Evolutionary conservation across 2,113 vertebrate genomes (phyloP).

Genomic region (Excalfactoria chinensis): DNA sequence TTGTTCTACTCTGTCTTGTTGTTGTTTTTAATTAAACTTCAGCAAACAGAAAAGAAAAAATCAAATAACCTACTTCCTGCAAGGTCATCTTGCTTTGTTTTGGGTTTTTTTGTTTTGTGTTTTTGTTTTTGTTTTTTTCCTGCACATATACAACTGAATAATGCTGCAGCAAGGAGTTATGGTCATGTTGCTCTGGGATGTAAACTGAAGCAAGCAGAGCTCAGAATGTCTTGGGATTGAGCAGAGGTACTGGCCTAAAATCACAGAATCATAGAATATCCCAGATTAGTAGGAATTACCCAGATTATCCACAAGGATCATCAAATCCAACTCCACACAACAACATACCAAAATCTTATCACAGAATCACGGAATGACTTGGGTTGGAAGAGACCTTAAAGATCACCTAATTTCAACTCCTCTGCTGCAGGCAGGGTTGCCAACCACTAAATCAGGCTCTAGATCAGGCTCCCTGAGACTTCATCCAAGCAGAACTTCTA

Average conservation of each 20-base stretch:
- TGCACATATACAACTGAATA: neutral
- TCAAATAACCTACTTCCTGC: accelerated
- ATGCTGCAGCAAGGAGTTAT: neutral
- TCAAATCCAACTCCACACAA: neutral
- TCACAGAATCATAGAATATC: neutral
- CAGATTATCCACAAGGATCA: neutral
- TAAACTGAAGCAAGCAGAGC: neutral
- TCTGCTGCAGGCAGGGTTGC: no score
- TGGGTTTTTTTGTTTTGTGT: neutral
- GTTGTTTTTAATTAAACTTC: neutral
- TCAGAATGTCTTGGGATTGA: neutral
- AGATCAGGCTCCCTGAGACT: no score
- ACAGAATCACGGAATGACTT: no score
- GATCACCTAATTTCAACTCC: no score
- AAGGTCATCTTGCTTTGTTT: neutral
- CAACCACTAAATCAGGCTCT: no score
- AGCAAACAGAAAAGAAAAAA: neutral
- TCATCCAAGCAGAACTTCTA: no score
- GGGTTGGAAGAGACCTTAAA: no score
- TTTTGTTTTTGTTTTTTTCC: neutral
- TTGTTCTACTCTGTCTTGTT: no score
- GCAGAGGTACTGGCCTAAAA: neutral
- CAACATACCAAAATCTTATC: neutral
- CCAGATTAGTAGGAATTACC: neutral
- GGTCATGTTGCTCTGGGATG: accelerated